phyloP scores from a whole-genome alignment of 2,888 invertebrate genomes.

The Nematopogon swammerdamellus region DNA sequence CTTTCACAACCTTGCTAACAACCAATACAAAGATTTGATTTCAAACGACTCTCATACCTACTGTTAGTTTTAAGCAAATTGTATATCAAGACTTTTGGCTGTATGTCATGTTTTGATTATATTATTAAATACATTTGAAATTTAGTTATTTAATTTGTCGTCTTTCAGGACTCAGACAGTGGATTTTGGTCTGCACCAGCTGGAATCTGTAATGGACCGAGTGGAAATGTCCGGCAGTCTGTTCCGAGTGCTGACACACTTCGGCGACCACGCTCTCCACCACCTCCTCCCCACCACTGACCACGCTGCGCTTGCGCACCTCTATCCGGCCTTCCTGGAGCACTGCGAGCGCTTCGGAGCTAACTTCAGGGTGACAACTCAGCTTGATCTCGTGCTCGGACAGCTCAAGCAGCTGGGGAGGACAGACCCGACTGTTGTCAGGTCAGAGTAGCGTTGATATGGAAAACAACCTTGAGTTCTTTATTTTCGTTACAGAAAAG shows the following conservation, averaged over 20 bases:
- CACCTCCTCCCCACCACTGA: constrained; percentile 71
- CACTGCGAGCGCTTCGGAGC: constrained; percentile 52
- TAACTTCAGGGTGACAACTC: constrained; percentile 26
- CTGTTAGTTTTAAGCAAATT: too few species aligned
- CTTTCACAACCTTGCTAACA: too few species aligned
- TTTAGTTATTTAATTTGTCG: too few species aligned
- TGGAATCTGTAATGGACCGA: constrained; percentile 64
- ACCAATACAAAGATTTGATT: too few species aligned
- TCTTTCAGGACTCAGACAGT: constrained; percentile 21
- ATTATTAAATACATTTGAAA: too few species aligned
- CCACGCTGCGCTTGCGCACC: constrained; percentile 55
- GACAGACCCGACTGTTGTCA: too few species aligned
- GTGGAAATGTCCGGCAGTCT: constrained; percentile 54
- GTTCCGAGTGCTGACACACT: constrained; percentile 58
- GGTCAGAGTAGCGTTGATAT: too few species aligned
- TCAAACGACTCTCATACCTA: too few species aligned
- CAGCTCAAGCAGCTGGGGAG: constrained; percentile 37
- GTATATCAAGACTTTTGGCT: too few species aligned
- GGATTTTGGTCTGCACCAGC: constrained; percentile 66
- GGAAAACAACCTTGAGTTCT: too few species aligned
- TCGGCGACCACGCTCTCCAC: constrained; percentile 66
- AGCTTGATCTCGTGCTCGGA: constrained; percentile 61
- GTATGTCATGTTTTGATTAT: too few species aligned
- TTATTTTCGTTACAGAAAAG: too few species aligned
- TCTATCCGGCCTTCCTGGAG: constrained; percentile 49